Conservation (phyloP, 1,140 invertebrate genomes). For the Drosophila neocordata region DNA sequence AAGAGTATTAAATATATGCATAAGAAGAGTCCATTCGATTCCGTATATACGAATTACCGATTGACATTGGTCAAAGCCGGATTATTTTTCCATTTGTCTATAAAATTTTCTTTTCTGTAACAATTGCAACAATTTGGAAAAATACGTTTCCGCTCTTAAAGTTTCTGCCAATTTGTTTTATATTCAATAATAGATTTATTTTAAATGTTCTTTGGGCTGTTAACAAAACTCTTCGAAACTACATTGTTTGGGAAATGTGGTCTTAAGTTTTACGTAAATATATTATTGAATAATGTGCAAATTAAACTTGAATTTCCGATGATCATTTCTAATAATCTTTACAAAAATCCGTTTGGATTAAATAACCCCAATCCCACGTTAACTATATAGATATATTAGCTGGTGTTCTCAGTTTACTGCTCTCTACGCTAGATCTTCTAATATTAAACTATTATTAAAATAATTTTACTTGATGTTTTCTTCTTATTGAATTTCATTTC, state of each 20-base stretch:
- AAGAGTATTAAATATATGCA: neutral
- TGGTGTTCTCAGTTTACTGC: conserved; percentile 47
- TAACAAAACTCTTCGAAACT: neutral
- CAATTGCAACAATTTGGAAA: neutral
- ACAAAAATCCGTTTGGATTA: conserved; percentile 4
- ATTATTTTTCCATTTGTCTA: neutral
- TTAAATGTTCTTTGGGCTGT: neutral
- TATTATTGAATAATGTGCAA: neutral
- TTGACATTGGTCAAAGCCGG: neutral
- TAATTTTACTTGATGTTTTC: conserved; percentile 62
- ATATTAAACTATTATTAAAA: conserved; percentile 55
- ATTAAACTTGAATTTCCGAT: neutral
- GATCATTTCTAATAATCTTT: neutral
- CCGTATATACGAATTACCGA: neutral
- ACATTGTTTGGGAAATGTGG: neutral
- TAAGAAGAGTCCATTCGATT: neutral
- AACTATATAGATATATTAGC: conserved; percentile 26
- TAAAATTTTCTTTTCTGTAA: neutral
- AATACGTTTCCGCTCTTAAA: no score
- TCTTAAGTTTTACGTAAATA: neutral
- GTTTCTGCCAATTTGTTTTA: neutral
- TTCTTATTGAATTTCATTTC: conserved; percentile 62
- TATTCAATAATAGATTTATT: neutral
- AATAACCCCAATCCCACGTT: conserved; percentile 16
- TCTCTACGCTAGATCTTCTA: conserved; percentile 53